A percentile compares a stretch with the other conserved stretches of the same genome.
Conservation (phyloP, 37 sponge, comb jelly and placozoan genomes). For the Halichondria panicea region DNA sequence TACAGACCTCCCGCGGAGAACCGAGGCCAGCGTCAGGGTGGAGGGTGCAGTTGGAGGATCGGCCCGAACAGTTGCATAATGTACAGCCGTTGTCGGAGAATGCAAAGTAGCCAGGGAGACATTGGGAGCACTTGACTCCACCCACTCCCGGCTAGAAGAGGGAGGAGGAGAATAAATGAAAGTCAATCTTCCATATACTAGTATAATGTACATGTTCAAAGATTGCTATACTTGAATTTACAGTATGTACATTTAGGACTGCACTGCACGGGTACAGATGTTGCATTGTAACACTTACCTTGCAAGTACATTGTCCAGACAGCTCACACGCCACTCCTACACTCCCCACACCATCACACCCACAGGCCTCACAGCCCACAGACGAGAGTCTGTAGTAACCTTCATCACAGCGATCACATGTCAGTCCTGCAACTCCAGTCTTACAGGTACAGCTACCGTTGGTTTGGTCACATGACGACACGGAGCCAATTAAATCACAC, state of each 20-base stretch:
- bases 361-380: constrained; percentile 24
- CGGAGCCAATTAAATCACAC: constrained; percentile 18
- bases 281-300: constrained; percentile 13
- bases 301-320: constrained; percentile 28
- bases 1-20: constrained; percentile 35
- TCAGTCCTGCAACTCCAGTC: constrained; percentile 1
- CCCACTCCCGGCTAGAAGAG: constrained; percentile 9
- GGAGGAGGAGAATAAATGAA: not conserved
- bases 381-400: constrained; percentile 12
- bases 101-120: constrained; percentile 15
- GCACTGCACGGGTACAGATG: not conserved
- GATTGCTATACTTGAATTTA: not conserved
- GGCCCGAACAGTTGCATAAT: constrained; percentile 35
- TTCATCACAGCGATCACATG: constrained; percentile 23
- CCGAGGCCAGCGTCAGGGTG: not conserved
- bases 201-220: no score
- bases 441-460: constrained; percentile 32
- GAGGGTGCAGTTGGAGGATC: not conserved
- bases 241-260: not conserved
- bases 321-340: not conserved
- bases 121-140: constrained; percentile 27
- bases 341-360: constrained; percentile 32
- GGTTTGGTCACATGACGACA: constrained; percentile 6
- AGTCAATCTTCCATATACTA: no score
- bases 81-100: constrained; percentile 15